These are phyloP conservation scores for Miltochrista miniata DNA, from an alignment of 2,888 invertebrate species.

Conservation along the genomic window DNA sequence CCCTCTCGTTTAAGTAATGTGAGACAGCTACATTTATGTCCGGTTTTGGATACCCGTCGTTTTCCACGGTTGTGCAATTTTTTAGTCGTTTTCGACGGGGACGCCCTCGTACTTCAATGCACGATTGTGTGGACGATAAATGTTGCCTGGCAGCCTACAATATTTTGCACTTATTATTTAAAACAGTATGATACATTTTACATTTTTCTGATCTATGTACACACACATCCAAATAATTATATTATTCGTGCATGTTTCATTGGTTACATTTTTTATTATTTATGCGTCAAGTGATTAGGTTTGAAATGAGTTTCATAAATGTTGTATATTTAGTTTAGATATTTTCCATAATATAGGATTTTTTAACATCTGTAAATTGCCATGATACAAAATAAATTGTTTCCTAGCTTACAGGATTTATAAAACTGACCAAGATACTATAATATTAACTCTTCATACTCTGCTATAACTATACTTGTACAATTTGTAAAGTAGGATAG, in stretches of 20 bases:
- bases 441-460: not conserved
- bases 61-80: slow-evolving; percentile 32
- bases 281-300: slow-evolving; percentile 11
- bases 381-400: slow-evolving; percentile 1
- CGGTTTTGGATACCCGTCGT: slow-evolving; percentile 41
- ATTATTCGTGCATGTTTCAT: slow-evolving; percentile 68
- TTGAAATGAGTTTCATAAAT: slow-evolving; percentile 2
- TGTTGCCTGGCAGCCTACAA: slow-evolving; percentile 72
- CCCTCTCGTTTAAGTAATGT: slow-evolving; percentile 54
- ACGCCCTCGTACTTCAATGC: slow-evolving; percentile 47
- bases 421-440: slow-evolving; percentile 12
- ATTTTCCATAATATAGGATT: slow-evolving; percentile 6
- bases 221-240: slow-evolving; percentile 48
- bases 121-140: slow-evolving; percentile 68
- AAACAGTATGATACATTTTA: slow-evolving; percentile 35
- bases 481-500: too few species aligned
- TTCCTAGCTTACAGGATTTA: slow-evolving; percentile 4
- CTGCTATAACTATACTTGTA: not conserved
- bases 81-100: slow-evolving; percentile 23
- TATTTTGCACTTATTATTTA: slow-evolving; percentile 65
- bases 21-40: slow-evolving; percentile 52
- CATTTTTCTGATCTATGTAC: slow-evolving; percentile 48
- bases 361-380: too few species aligned
- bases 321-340: not conserved
- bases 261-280: slow-evolving; percentile 29